phyloP scores from a whole-genome alignment of 35 echinoderm and acorn worm species.

The Ptychodera flava region DNA sequence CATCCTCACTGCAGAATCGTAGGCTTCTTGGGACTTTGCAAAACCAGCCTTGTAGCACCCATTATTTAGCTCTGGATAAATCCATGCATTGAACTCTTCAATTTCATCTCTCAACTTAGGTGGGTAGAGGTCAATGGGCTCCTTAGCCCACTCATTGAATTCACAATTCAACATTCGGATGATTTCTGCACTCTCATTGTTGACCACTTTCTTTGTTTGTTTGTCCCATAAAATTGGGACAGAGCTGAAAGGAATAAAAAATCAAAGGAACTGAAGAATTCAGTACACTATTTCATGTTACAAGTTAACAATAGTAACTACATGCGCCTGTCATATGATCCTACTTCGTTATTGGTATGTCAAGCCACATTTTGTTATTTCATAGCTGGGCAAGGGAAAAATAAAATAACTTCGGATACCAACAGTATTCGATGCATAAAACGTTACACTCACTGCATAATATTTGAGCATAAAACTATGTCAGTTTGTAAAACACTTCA shows the following conservation, averaged over 20 bases:
- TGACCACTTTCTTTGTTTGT: background rate
- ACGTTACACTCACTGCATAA: no score
- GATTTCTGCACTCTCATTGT: slow-evolving; percentile 6
- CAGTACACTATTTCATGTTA: no score
- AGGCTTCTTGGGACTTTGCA: background rate
- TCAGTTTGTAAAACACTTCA: no score
- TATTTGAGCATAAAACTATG: no score
- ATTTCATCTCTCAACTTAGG: background rate
- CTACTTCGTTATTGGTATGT: no score
- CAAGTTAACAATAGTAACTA: no score
- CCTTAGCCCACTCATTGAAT: slow-evolving; percentile 13
- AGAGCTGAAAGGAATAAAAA: background rate
- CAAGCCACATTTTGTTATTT: no score
- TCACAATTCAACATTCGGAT: slow-evolving; percentile 16
- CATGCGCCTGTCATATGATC: no score
- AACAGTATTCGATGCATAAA: no score
- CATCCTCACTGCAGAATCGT: background rate
- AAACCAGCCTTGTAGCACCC: slow-evolving; percentile 9
- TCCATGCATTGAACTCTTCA: slow-evolving; percentile 6
- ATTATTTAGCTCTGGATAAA: background rate
- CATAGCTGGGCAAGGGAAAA: no score
- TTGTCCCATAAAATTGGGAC: slow-evolving; percentile 13
- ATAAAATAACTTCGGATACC: no score
- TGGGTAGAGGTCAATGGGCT: slow-evolving; percentile 5
- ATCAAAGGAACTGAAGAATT: no score